Evolutionary conservation across 2,888 invertebrate species (phyloP).

Genomic region (Pherbina coryleti): DNA sequence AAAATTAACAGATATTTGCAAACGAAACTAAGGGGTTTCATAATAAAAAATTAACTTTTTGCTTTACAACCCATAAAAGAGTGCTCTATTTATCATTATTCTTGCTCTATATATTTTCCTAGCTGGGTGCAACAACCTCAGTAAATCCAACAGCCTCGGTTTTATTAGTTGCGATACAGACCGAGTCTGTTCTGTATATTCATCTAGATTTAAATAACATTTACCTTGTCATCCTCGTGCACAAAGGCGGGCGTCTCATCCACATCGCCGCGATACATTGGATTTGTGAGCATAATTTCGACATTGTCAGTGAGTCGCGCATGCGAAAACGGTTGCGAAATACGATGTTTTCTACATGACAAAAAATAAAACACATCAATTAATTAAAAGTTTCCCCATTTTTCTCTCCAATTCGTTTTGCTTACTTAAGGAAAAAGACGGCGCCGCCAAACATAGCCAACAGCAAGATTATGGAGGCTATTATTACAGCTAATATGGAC

Average conservation of each 20-base stretch:
- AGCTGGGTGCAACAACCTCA: too few relatives aligned
- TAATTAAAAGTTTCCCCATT: background rate
- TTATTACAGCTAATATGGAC: conserved; percentile 62
- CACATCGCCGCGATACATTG: conserved; percentile 84
- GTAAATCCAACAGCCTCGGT: too few relatives aligned
- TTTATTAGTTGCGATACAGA: too few relatives aligned
- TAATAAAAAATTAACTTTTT: too few relatives aligned
- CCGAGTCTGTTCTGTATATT: too few relatives aligned
- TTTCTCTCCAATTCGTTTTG: background rate
- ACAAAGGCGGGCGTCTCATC: conserved; percentile 74
- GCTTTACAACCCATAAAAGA: too few relatives aligned
- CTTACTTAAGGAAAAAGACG: conserved; percentile 70
- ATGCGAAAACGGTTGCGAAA: conserved; percentile 79
- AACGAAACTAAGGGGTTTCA: too few relatives aligned
- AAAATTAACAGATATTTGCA: too few relatives aligned
- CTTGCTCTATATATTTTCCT: too few relatives aligned
- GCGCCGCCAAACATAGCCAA: conserved; percentile 63
- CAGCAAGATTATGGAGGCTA: conserved; percentile 61
- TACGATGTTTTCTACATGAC: conserved; percentile 69
- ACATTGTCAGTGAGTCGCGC: conserved; percentile 86
- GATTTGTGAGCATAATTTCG: conserved; percentile 81
- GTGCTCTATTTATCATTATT: too few relatives aligned
- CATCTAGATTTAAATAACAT: conserved; percentile 1
- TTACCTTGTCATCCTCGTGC: conserved; percentile 76
- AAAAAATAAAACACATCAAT: background rate